phyloP scores from a whole-genome alignment of 2,113 vertebrate species.

The Pseudorhombus dupliciocellatus region DNA sequence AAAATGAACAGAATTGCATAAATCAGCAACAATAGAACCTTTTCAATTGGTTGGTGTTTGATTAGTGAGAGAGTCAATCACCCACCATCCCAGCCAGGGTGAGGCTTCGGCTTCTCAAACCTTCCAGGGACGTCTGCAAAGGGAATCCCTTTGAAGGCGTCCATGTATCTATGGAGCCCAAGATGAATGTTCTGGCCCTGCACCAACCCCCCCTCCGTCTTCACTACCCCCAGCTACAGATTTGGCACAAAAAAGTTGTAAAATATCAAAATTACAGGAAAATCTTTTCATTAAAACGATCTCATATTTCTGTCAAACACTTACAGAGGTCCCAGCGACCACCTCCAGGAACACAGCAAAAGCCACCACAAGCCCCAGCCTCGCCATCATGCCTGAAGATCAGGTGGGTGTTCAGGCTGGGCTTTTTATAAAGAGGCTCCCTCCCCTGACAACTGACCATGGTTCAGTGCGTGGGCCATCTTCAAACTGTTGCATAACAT shows the following conservation, averaged over 20 bases:
- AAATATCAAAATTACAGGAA: no score
- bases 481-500: conserved; percentile 45
- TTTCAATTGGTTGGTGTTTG: no score
- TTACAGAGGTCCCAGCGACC: conserved; percentile 75
- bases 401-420: neutral
- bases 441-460: conserved; percentile 38
- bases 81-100: conserved; percentile 93
- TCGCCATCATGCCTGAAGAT: conserved; percentile 72
- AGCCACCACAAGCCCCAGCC: conserved; percentile 71
- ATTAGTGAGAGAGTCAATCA: conserved; percentile 3
- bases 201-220: conserved; percentile 91
- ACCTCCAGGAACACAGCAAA: conserved; percentile 74
- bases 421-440: conserved; percentile 59
- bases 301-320: conserved; percentile 22
- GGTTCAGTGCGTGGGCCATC: neutral
- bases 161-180: conserved; percentile 77
- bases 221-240: conserved; percentile 86
- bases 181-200: conserved; percentile 83
- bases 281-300: neutral
- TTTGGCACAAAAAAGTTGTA: neutral
- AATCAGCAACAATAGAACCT: neutral
- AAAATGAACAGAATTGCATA: conserved; percentile 69
- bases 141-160: conserved; percentile 92
- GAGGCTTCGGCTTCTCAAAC: conserved; percentile 86
- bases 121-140: conserved; percentile 85